phyloP scores from a whole-genome alignment of 2,113 vertebrate species.

The Pycnonotus jocosus region DNA sequence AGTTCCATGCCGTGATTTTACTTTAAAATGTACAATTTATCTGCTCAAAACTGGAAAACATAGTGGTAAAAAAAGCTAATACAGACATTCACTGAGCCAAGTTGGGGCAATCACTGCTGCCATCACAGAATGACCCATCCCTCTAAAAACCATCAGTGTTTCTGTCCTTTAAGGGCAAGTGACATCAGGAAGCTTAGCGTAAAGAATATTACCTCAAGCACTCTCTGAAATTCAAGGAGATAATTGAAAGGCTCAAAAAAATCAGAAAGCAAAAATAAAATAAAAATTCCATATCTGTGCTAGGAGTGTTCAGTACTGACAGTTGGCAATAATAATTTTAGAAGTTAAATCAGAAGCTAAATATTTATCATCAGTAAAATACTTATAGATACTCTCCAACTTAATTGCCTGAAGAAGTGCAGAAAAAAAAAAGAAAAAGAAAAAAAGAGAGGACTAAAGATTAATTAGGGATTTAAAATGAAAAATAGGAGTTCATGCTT shows the following conservation, averaged over 20 bases:
- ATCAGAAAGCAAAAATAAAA: background rate
- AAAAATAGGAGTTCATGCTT: background rate
- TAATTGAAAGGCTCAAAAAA: background rate
- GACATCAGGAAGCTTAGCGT: background rate
- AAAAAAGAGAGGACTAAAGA: background rate
- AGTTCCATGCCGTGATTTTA: background rate
- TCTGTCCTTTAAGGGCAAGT: background rate
- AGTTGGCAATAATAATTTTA: background rate
- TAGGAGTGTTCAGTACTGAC: background rate
- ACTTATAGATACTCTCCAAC: background rate
- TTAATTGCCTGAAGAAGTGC: background rate
- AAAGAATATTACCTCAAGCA: background rate
- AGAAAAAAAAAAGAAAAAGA: accelerated
- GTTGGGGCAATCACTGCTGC: background rate
- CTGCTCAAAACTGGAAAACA: background rate
- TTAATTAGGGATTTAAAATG: background rate
- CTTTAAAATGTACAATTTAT: background rate
- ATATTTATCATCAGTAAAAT: background rate
- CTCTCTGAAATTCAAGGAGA: background rate
- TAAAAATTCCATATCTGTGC: background rate
- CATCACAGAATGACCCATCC: background rate
- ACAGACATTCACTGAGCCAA: background rate
- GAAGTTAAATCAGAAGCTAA: background rate
- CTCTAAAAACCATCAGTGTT: background rate
- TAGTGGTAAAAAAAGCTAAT: background rate